Percentiles rank a stretch among this genome's conserved stretches.
Conservation (phyloP, 1,140 invertebrate genomes). For the Penaeus vannamei region DNA sequence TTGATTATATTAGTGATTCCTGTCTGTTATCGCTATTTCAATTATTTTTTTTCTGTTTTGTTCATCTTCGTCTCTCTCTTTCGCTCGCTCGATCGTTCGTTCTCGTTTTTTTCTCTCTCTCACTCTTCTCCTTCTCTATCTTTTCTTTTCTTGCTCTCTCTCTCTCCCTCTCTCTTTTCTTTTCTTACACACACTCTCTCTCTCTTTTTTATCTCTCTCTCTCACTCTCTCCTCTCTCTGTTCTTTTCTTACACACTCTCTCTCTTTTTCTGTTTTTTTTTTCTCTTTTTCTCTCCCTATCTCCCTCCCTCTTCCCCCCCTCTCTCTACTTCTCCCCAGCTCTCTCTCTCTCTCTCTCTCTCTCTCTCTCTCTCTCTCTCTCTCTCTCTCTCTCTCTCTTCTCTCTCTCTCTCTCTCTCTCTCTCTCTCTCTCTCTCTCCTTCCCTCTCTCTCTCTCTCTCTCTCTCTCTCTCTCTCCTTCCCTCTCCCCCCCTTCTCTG, state of each 20-base stretch:
- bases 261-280: not conserved
- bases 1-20: too few species aligned
- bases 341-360: not conserved
- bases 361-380: not conserved
- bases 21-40: too few species aligned
- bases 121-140: not conserved
- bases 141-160: not conserved
- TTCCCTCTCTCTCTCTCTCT: not conserved
- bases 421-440: not conserved
- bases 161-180: not conserved
- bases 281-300: not conserved
- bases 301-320: not conserved
- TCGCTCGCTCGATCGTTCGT: too few species aligned
- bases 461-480: not conserved
- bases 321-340: not conserved
- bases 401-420: too few species aligned
- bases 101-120: not conserved
- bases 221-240: not conserved
- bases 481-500: not conserved
- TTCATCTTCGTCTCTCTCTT: too few species aligned
- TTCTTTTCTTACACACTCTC: not conserved
- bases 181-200: not conserved
- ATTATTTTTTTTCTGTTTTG: too few species aligned
- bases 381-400: not conserved
- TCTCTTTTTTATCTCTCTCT: not conserved